Evolutionary conservation across 1,140 invertebrate species (phyloP).

Genomic region (Drosophila novamexicana): DNA sequence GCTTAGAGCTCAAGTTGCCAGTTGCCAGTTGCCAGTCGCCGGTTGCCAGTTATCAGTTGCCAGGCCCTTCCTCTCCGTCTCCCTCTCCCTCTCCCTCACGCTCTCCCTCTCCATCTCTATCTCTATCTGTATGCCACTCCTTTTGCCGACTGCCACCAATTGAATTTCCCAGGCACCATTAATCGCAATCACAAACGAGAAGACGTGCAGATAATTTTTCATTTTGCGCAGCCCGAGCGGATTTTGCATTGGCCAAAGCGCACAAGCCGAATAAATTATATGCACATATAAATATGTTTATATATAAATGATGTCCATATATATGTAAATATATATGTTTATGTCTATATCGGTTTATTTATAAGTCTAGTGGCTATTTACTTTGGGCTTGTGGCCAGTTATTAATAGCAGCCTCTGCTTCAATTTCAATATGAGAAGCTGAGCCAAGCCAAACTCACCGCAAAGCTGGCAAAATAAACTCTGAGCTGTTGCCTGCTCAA

Average conservation of each 20-base stretch:
- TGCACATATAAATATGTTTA: background rate
- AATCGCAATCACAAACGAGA: slow-evolving; percentile 69
- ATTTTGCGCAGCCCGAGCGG: slow-evolving; percentile 51
- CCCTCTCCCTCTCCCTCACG: background rate
- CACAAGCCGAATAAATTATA: background rate
- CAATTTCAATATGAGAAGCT: slow-evolving; percentile 6
- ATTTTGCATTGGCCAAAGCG: slow-evolving; percentile 48
- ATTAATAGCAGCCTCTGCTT: slow-evolving; percentile 40
- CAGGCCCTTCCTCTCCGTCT: background rate
- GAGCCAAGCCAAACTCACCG: background rate
- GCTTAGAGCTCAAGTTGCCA: slow-evolving; percentile 51
- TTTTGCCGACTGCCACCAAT: slow-evolving; percentile 9
- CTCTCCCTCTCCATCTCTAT: background rate
- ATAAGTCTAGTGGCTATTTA: background rate
- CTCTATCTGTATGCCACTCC: background rate
- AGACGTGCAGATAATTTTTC: slow-evolving; percentile 71
- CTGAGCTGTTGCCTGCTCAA: background rate
- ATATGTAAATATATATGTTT: slow-evolving; percentile 4
- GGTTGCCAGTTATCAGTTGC: background rate
- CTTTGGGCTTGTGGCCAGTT: slow-evolving; percentile 29
- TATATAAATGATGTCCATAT: background rate
- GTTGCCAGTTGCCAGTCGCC: slow-evolving; percentile 15
- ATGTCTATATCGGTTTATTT: background rate
- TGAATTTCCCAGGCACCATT: slow-evolving; percentile 51
- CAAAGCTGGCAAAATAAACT: background rate